Evolutionary conservation across 2,113 vertebrate species (phyloP).

Genomic region (Rissa tridactyla): DNA sequence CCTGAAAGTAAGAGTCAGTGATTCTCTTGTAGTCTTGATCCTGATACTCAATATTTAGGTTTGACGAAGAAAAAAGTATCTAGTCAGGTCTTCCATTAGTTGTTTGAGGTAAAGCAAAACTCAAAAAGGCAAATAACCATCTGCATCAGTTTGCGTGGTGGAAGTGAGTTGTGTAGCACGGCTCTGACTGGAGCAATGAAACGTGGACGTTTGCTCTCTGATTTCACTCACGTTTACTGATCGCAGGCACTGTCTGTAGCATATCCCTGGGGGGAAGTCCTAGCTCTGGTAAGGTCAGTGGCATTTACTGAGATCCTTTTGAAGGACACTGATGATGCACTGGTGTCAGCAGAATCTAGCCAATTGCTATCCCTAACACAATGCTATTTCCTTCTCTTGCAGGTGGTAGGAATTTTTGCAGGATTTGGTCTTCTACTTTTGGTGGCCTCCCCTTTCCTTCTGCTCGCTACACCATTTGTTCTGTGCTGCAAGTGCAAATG

Average conservation of each 20-base stretch:
- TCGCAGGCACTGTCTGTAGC: neutral
- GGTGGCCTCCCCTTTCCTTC: conserved; percentile 95
- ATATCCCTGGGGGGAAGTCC: fast-evolving
- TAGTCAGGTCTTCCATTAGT: neutral
- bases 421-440: conserved; percentile 95
- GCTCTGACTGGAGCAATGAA: neutral
- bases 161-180: neutral
- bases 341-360: neutral
- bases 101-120: neutral
- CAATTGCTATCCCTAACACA: neutral
- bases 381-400: neutral
- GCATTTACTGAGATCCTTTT: neutral
- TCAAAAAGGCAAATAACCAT: neutral
- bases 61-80: neutral
- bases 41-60: neutral
- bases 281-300: neutral
- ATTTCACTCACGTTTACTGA: neutral
- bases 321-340: neutral
- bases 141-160: neutral
- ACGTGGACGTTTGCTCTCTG: neutral
- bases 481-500: conserved; percentile 99
- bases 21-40: neutral
- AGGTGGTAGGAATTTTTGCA: conserved; percentile 98
- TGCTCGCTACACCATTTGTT: conserved; percentile 94
- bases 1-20: neutral